Conservation (phyloP, 2,113 vertebrate species). For the Thalassoma bifasciatum region DNA sequence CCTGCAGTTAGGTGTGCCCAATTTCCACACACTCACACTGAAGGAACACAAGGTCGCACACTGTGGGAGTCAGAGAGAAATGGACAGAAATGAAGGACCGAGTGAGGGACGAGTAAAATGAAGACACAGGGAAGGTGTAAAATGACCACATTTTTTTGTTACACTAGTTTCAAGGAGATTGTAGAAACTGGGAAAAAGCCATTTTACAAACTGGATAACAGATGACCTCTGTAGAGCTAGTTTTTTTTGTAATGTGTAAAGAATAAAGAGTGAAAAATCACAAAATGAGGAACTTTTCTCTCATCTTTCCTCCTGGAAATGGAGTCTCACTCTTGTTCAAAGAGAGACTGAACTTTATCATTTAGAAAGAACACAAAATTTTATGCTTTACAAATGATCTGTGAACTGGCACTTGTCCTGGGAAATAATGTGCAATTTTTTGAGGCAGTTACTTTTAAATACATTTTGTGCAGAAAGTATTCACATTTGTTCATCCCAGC, state of each 20-base stretch:
- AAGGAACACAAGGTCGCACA: conserved; percentile 79
- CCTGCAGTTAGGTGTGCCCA: conserved; percentile 83
- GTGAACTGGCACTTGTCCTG: too few relatives aligned
- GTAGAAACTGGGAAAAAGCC: conserved; percentile 21
- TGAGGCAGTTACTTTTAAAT: too few relatives aligned
- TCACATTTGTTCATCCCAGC: too few relatives aligned
- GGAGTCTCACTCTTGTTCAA: conserved; percentile 36
- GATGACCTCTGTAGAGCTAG: conserved; percentile 9
- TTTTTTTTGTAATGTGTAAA: conserved; percentile 21
- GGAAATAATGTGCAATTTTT: background rate
- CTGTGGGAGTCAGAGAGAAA: conserved; percentile 55
- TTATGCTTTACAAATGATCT: background rate
- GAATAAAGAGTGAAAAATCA: conserved; percentile 11
- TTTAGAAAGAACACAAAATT: background rate
- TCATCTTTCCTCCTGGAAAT: conserved; percentile 35
- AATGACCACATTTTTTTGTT: conserved; percentile 36
- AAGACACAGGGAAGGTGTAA: conserved; percentile 46
- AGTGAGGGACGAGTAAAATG: conserved; percentile 54
- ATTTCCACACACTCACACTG: conserved; percentile 82
- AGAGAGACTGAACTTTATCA: background rate
- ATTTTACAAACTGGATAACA: conserved; percentile 41
- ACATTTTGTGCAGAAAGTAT: too few relatives aligned
- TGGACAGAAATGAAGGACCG: conserved; percentile 58
- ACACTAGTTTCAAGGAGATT: conserved; percentile 30
- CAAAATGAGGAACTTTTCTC: conserved; percentile 7